Percentiles rank a stretch among this genome's conserved stretches.
These are phyloP conservation scores for Natrix natrix DNA, from an alignment of 2,797 vertebrate species.

Conservation along the genomic window DNA sequence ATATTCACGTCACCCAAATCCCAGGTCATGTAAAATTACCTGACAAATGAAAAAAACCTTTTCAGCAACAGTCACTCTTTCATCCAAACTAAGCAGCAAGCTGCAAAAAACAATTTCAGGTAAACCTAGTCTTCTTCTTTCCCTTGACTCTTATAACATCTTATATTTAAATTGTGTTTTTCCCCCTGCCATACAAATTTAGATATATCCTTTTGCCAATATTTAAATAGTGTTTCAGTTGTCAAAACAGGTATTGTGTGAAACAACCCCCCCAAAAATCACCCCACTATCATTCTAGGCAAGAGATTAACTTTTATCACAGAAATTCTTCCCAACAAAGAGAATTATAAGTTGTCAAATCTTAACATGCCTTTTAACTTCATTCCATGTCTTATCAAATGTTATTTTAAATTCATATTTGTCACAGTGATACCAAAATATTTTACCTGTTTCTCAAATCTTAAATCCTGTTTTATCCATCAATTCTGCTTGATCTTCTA, in stretches of 20 bases:
- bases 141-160: background rate
- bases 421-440: background rate
- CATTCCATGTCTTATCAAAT: background rate
- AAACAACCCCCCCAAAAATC: background rate
- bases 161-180: background rate
- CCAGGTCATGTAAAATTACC: background rate
- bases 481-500: background rate
- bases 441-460: background rate
- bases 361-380: background rate
- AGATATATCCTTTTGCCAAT: background rate
- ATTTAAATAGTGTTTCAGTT: background rate
- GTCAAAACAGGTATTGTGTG: background rate
- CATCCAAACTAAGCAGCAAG: background rate
- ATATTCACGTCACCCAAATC: background rate
- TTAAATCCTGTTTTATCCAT: background rate
- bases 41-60: background rate
- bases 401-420: background rate
- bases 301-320: background rate
- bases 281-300: background rate
- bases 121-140: background rate
- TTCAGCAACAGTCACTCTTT: background rate
- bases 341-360: background rate
- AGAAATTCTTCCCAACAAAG: background rate
- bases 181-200: background rate
- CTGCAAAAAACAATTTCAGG: background rate